Percentiles rank a stretch among this genome's conserved stretches.
These are phyloP conservation scores for Zaprionus taronus DNA, from an alignment of 1,140 invertebrate species.

Conservation along the genomic window DNA sequence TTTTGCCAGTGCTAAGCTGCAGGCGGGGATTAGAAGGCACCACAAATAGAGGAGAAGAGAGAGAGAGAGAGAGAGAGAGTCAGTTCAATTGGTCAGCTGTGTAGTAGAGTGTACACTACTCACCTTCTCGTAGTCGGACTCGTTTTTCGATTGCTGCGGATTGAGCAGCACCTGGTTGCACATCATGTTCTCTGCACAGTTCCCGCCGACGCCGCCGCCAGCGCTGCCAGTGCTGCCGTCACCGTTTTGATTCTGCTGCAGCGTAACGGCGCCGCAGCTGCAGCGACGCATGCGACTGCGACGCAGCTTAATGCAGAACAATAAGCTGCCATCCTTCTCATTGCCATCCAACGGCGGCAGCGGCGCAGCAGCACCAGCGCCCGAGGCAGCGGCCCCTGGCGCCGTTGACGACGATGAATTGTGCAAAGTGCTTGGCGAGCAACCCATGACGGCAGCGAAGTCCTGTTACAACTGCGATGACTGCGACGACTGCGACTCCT, in stretches of 20 bases:
- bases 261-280: conserved; percentile 68
- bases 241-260: conserved; percentile 66
- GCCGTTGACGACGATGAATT: conserved; percentile 40
- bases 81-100: conserved; percentile 23
- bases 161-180: conserved; percentile 81
- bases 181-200: conserved; percentile 63
- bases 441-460: conserved; percentile 74
- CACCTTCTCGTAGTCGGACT: conserved; percentile 84
- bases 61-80: background rate
- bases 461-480: background rate
- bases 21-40: conserved; percentile 29
- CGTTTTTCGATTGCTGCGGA: conserved; percentile 77
- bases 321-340: conserved; percentile 75
- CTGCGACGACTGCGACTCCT: background rate
- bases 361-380: conserved; percentile 22
- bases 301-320: conserved; percentile 81
- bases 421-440: conserved; percentile 76
- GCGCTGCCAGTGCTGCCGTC: conserved; percentile 74
- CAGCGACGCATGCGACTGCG: conserved; percentile 75
- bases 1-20: conserved; percentile 81
- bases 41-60: background rate
- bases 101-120: conserved; percentile 18
- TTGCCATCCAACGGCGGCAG: conserved; percentile 61
- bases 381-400: background rate
- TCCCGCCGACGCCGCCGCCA: conserved; percentile 67